These are phyloP conservation scores for Merops nubicus DNA, from an alignment of 2,113 vertebrate species.

Conservation along the genomic window DNA sequence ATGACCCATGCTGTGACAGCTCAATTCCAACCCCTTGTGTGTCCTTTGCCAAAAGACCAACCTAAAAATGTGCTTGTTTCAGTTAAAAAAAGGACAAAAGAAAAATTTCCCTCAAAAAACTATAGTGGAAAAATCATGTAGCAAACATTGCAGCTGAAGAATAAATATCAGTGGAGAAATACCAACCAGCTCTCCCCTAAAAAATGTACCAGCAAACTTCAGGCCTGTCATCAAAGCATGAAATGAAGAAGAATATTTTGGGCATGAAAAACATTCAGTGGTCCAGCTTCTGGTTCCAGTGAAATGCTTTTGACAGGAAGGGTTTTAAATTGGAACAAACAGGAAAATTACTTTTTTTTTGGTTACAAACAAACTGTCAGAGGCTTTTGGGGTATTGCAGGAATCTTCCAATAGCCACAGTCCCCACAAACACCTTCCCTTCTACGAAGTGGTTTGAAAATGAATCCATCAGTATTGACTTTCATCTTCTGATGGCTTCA, in stretches of 20 bases:
- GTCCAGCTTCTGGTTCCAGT: conserved; percentile 14
- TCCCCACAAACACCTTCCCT: not conserved
- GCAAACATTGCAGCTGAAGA: not conserved
- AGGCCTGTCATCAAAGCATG: not conserved
- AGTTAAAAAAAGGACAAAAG: not conserved
- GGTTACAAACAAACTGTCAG: not conserved
- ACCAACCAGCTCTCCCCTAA: not conserved
- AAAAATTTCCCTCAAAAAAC: not conserved
- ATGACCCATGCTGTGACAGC: not conserved
- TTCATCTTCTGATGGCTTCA: not conserved
- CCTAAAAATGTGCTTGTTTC: not conserved
- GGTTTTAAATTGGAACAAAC: conserved; percentile 17
- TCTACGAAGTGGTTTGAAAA: not conserved
- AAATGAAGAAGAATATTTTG: conserved; percentile 3
- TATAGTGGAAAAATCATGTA: not conserved
- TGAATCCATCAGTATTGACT: not conserved
- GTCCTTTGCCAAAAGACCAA: not conserved
- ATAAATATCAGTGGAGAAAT: not conserved
- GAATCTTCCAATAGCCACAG: conserved; percentile 9
- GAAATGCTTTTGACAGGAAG: conserved; percentile 20
- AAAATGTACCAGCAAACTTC: not conserved
- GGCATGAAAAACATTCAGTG: not conserved
- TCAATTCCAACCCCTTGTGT: not conserved
- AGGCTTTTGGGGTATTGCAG: not conserved
- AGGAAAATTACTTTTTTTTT: not conserved